Base-by-base conservation (phyloP, 2,888 invertebrate species). In the Embidobia sp. region DNA sequence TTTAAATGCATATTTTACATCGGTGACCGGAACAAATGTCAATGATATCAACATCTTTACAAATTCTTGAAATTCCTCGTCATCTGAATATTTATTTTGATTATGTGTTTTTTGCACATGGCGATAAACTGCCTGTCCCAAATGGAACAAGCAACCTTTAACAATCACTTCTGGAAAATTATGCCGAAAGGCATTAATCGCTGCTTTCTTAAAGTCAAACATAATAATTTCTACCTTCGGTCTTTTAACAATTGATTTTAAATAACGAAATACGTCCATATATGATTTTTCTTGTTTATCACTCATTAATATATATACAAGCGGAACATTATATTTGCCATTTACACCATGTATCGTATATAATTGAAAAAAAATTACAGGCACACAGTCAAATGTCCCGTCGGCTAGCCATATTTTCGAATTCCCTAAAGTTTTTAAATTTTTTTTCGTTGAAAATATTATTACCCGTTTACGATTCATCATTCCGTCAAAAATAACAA, bases 101-200 rank as follows among this genome's bases (percentile, higher is more conserved):
- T 16, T 22, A 2, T 37, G 22, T 10, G 26, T 13, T 3, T 3
- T 7, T 37, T 53, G 53, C n/a, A 53, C 33, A 7, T 53, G n/a
- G 3, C 37, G 13, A 11, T 37, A 53, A n/a, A 53, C 18, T 5
- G 53, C 53, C n/a, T 53, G 53, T 5, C 53, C 53, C n/a, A 53
- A 53, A 53, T 53, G 37, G 13, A 53, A 53, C 10, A 26, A 26
- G 15, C 53, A 53, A 22, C 53, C 37, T 37, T 53, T 53, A 1
- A 53, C 19, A 1, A 10, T 53, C 2, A 53, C 53, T 8, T 22
- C 6, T 1, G 22, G 35, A 37, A 53, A 37, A 16, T 37, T 26
- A 18, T n/a, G 4, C 2, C 13, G 2, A 16, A 37, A 26, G 1
- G 53, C 35, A 37, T 35, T 53, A 11, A 53, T 53, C 10, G 22